Conservation (phyloP, 2,113 vertebrate genomes). For the Cyprinodon tularosa region DNA sequence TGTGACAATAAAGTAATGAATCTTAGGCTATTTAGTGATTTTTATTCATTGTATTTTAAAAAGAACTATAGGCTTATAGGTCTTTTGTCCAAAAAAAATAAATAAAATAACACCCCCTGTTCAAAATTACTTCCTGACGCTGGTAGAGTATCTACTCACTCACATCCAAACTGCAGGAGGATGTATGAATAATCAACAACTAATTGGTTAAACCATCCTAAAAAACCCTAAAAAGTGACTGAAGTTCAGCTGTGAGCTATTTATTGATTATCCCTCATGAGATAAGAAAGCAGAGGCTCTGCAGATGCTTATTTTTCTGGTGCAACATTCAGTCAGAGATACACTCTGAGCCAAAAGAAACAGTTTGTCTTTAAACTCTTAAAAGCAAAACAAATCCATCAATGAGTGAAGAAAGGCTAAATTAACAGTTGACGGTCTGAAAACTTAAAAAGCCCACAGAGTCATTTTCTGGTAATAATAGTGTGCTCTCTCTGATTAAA, state of each 20-base stretch:
- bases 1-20: no score
- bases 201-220: not conserved
- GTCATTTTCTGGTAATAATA: not conserved
- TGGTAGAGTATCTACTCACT: not conserved
- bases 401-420: not conserved
- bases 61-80: no score
- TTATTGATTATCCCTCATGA: not conserved
- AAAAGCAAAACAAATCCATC: not conserved
- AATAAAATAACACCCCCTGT: no score
- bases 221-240: not conserved
- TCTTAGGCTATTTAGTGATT: no score
- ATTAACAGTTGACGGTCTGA: not conserved
- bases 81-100: no score
- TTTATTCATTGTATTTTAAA: no score
- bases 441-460: no score
- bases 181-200: not conserved
- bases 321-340: not conserved
- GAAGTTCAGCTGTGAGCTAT: not conserved
- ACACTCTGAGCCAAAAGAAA: not conserved
- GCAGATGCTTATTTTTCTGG: not conserved
- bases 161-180: not conserved
- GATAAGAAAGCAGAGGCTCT: no score
- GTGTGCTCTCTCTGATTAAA: not conserved
- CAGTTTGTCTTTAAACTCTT: not conserved
- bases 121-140: no score